phyloP scores from a whole-genome alignment of 2,113 vertebrate genomes.

The Halichoeres trimaculatus region DNA sequence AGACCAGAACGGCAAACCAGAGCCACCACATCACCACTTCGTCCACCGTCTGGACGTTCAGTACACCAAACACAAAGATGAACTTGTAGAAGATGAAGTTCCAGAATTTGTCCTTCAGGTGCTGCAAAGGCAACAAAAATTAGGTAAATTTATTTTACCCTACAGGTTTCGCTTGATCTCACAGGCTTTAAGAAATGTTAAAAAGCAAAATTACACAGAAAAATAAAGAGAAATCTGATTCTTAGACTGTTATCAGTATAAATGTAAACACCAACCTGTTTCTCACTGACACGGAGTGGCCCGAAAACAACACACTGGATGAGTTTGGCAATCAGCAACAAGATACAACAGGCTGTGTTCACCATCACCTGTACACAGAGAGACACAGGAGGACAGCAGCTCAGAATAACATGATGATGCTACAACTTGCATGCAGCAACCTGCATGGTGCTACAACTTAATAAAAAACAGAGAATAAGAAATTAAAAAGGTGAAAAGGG shows the following conservation, averaged over 20 bases:
- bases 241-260: neutral
- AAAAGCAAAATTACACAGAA: too few species aligned
- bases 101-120: slow-evolving; percentile 99
- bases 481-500: too few species aligned
- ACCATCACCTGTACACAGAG: slow-evolving; percentile 84
- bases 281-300: slow-evolving; percentile 93
- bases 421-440: too few species aligned
- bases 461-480: too few species aligned
- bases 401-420: too few species aligned
- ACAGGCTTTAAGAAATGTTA: too few species aligned
- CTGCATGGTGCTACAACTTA: too few species aligned
- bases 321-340: slow-evolving; percentile 94
- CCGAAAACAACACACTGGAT: slow-evolving; percentile 94
- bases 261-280: slow-evolving; percentile 85
- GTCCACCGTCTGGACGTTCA: slow-evolving; percentile 97
- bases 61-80: slow-evolving; percentile 98
- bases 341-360: slow-evolving; percentile 93
- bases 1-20: slow-evolving; percentile 97
- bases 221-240: neutral
- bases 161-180: too few species aligned
- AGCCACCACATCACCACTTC: slow-evolving; percentile 99
- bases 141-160: too few species aligned
- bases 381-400: neutral
- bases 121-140: slow-evolving; percentile 77
- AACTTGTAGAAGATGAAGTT: slow-evolving; percentile 99